Percentiles rank a stretch among this genome's conserved stretches.
These are phyloP conservation scores for Ameiurus melas DNA, from an alignment of 2,113 vertebrate species.

Conservation along the genomic window DNA sequence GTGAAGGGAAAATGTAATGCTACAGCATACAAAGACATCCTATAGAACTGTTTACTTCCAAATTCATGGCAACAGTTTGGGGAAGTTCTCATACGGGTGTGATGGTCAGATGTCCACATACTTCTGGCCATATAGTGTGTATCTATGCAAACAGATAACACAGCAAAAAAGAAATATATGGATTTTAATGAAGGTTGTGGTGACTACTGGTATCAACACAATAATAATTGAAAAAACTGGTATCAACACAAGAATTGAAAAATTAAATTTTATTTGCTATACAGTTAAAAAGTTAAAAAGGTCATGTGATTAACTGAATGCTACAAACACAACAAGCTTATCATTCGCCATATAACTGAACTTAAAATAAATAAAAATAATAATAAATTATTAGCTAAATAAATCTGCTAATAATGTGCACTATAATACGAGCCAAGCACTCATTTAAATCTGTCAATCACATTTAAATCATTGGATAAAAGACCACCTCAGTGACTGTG, in stretches of 20 bases:
- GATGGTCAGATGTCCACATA: background rate
- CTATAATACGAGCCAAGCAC: background rate
- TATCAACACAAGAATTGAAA: no score
- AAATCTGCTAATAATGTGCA: background rate
- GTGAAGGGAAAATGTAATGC: background rate
- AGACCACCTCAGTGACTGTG: constrained; percentile 35
- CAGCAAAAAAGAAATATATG: background rate
- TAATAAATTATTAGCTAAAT: no score
- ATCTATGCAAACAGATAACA: background rate
- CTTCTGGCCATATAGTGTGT: background rate
- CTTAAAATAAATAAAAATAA: background rate
- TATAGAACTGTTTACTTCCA: background rate
- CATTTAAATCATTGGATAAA: constrained; percentile 9
- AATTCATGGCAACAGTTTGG: background rate
- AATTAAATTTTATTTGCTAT: background rate
- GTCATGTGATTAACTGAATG: background rate
- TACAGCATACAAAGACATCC: background rate
- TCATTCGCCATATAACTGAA: background rate
- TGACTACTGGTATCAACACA: background rate
- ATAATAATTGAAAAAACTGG: no score
- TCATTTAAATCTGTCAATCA: background rate
- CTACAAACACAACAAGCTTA: background rate
- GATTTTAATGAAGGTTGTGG: background rate
- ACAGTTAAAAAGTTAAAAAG: background rate
- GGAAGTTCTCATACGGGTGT: background rate